Evolutionary conservation across 2,888 invertebrate species (phyloP).

Genomic region (Gibbula magus): DNA sequence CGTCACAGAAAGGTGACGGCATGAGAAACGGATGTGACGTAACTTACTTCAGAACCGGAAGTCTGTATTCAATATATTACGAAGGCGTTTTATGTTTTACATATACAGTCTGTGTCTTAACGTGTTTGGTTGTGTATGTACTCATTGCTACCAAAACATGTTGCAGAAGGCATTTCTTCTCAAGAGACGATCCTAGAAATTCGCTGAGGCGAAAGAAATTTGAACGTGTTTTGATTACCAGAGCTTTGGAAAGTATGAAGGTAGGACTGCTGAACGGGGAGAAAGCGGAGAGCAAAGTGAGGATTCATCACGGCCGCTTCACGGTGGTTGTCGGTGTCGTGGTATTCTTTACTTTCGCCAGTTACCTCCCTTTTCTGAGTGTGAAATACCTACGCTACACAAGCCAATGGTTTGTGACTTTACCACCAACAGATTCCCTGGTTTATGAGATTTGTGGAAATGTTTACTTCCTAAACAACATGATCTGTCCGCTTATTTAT

Average conservation of each 20-base stretch:
- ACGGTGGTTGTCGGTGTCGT: background rate
- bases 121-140: background rate
- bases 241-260: background rate
- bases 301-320: background rate
- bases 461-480: slow-evolving; percentile 43
- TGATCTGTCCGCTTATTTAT: slow-evolving; percentile 56
- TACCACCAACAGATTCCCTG: background rate
- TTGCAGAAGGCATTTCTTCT: background rate
- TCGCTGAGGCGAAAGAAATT: background rate
- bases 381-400: background rate
- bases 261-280: background rate
- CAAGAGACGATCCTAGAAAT: background rate
- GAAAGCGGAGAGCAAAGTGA: background rate
- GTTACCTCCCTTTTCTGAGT: background rate
- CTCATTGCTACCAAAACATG: background rate
- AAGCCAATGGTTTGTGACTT: background rate
- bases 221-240: background rate
- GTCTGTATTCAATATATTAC: too few species aligned
- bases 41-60: too few species aligned
- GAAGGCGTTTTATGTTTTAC: too few species aligned
- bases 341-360: background rate
- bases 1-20: slow-evolving; percentile 45
- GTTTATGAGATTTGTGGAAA: background rate
- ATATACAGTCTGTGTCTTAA: background rate
- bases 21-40: slow-evolving; percentile 24